These are phyloP conservation scores for Bufotes viridis DNA, from an alignment of 2,797 vertebrate genomes.

Conservation along the genomic window DNA sequence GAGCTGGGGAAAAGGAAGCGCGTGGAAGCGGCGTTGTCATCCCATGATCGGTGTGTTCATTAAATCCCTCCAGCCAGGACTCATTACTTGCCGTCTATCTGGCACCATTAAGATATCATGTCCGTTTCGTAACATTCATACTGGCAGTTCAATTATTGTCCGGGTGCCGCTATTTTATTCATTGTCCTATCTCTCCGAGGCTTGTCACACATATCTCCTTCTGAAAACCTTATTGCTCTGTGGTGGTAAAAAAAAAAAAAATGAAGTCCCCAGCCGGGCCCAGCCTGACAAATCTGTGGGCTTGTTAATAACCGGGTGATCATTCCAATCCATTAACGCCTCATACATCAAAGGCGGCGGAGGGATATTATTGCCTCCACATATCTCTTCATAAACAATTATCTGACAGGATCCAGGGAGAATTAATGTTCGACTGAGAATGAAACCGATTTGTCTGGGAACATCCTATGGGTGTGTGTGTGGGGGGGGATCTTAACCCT, in stretches of 20 bases:
- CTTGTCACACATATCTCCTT: constrained; percentile 69
- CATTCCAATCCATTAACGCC: constrained; percentile 77
- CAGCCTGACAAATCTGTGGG: constrained; percentile 70
- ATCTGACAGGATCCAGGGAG: constrained; percentile 71
- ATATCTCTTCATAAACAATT: constrained; percentile 78
- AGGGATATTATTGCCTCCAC: constrained; percentile 68
- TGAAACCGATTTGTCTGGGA: constrained; percentile 62
- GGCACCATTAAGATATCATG: constrained; percentile 78
- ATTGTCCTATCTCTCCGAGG: constrained; percentile 71
- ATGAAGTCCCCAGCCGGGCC: constrained; percentile 70
- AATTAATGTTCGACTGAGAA: constrained; percentile 68
- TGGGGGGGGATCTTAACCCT: not conserved
- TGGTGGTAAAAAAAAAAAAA: constrained; percentile 58
- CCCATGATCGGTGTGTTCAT: constrained; percentile 58
- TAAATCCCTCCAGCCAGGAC: constrained; percentile 63
- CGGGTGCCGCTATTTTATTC: constrained; percentile 76
- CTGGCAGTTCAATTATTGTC: constrained; percentile 79
- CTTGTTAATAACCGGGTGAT: constrained; percentile 75
- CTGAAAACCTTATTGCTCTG: constrained; percentile 61
- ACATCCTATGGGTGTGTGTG: not conserved
- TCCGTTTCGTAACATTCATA: constrained; percentile 76
- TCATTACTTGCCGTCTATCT: constrained; percentile 70
- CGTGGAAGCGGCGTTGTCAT: not conserved
- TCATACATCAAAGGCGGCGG: constrained; percentile 76
- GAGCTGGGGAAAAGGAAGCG: constrained; percentile 7